Conservation (phyloP, 2,113 vertebrate species). For the Barbus barbus region DNA sequence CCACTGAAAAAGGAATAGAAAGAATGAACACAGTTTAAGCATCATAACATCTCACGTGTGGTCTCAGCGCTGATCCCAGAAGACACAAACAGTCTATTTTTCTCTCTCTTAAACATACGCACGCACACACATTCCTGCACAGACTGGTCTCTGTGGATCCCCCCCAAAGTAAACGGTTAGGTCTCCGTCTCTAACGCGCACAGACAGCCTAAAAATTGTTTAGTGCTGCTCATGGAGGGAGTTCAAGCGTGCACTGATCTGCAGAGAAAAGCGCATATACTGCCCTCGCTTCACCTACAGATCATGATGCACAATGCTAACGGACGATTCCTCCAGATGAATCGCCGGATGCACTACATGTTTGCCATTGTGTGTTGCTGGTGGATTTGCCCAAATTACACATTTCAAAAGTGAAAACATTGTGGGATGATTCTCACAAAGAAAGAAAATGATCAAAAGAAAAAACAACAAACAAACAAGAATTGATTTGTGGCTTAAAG, state of each 20-base stretch:
- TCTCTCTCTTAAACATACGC: not conserved
- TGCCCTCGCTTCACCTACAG: not conserved
- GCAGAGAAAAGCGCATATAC: not conserved
- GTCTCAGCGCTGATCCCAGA: no score
- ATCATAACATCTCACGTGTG: conserved; percentile 29
- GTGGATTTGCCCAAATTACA: not conserved
- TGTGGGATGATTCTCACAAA: not conserved
- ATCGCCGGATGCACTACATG: not conserved
- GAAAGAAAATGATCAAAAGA: no score
- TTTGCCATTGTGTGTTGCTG: not conserved
- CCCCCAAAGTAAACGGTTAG: conserved; percentile 40
- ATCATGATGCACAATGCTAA: not conserved
- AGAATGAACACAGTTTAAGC: not conserved
- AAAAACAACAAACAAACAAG: no score
- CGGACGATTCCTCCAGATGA: not conserved
- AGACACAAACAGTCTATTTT: conserved; percentile 28
- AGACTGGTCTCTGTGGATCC: conserved; percentile 31
- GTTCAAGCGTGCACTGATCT: conserved; percentile 7
- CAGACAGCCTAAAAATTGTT: conserved; percentile 54
- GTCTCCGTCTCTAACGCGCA: conserved; percentile 41
- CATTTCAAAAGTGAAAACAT: not conserved
- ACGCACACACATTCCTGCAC: not conserved
- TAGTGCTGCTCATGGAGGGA: conserved; percentile 28
- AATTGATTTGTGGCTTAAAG: no score
- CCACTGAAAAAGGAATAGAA: conserved; percentile 18